Conservation (phyloP, 2,113 vertebrate species). For the Lycocorax pyrrhopterus region DNA sequence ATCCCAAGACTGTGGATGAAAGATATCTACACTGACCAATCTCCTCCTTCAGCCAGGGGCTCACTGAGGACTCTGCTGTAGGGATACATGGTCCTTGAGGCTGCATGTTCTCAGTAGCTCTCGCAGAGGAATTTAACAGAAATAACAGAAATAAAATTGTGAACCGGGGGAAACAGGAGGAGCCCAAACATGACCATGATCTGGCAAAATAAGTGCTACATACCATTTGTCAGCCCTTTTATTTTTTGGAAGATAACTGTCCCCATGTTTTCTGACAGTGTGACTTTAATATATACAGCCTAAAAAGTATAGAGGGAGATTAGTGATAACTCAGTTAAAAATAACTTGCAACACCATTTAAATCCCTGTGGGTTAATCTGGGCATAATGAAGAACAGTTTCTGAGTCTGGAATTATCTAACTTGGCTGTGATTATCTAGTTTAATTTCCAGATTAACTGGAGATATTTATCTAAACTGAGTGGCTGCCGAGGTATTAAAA, state of each 20-base stretch:
- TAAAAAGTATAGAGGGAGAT: neutral
- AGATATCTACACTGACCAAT: neutral
- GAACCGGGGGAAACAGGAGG: neutral
- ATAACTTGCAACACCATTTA: neutral
- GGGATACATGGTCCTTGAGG: neutral
- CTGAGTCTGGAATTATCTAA: neutral
- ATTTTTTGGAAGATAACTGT: neutral
- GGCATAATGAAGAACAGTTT: neutral
- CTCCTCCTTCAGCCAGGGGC: neutral
- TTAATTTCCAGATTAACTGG: neutral
- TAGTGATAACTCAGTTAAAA: neutral
- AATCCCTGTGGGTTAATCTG: neutral
- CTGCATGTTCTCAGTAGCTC: neutral
- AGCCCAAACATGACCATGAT: neutral
- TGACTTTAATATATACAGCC: neutral
- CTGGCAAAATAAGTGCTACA: neutral
- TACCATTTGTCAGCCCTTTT: neutral
- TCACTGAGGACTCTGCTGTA: neutral
- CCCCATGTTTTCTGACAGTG: neutral
- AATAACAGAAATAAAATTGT: neutral
- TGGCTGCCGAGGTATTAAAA: neutral
- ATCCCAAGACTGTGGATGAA: neutral
- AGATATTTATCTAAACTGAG: neutral
- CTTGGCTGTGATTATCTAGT: neutral
- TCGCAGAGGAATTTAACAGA: neutral